A percentile compares a stretch with the other conserved stretches of the same genome.
Conservation (phyloP, 2,888 invertebrate species). For the Lepas anatifera region DNA sequence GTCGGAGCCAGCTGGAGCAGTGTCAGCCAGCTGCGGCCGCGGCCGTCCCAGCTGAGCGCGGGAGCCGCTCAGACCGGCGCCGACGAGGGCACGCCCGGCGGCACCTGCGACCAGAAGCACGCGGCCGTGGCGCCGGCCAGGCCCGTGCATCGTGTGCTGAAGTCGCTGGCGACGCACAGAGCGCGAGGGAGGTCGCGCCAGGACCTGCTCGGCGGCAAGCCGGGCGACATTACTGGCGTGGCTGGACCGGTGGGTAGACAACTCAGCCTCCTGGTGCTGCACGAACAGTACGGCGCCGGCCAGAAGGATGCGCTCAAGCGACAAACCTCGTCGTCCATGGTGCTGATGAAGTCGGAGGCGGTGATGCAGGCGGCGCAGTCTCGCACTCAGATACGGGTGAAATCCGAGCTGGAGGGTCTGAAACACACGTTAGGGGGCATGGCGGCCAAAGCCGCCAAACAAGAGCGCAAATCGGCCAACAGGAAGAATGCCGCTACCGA, state of each 20-base stretch:
- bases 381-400: neutral
- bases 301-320: neutral
- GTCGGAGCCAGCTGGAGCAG: slow-evolving; percentile 6
- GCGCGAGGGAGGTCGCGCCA: neutral
- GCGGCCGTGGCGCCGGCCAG: neutral
- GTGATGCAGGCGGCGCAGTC: slow-evolving; percentile 1
- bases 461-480: neutral
- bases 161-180: neutral
- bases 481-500: neutral
- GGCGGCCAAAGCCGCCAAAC: neutral
- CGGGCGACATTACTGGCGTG: neutral
- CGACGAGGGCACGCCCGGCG: neutral
- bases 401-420: neutral
- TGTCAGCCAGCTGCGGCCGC: neutral
- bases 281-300: neutral
- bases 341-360: neutral
- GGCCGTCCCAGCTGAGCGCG: neutral
- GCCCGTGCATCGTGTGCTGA: neutral
- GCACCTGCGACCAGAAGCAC: neutral
- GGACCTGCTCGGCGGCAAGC: neutral
- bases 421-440: neutral
- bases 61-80: neutral
- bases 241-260: neutral
- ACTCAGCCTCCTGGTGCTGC: neutral
- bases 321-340: neutral